These are phyloP conservation scores for Sebastes fasciatus DNA, from an alignment of 2,113 vertebrate genomes.

Conservation along the genomic window DNA sequence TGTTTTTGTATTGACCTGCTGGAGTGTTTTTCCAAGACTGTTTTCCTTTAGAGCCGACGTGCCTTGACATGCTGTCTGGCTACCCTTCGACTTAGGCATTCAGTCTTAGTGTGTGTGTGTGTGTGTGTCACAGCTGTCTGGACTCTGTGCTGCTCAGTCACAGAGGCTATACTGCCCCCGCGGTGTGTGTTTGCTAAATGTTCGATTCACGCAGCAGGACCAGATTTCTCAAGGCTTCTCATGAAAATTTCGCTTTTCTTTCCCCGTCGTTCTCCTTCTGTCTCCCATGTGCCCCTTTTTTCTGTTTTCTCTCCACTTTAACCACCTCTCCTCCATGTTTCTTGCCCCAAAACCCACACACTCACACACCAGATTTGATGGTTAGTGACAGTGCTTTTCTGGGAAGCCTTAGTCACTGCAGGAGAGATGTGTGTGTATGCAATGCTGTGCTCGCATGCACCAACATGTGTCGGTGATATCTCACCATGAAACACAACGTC, in stretches of 20 bases:
- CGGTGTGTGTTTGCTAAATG: slow-evolving; percentile 59
- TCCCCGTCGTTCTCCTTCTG: neutral
- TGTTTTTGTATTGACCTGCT: slow-evolving; percentile 47
- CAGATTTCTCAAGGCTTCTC: slow-evolving; percentile 9
- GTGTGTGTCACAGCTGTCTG: slow-evolving; percentile 47
- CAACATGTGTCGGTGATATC: neutral
- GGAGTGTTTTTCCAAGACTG: slow-evolving; percentile 52
- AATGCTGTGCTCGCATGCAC: slow-evolving; percentile 2
- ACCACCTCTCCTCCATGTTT: neutral
- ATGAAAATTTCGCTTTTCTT: neutral
- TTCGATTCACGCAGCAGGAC: slow-evolving; percentile 23
- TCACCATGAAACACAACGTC: neutral
- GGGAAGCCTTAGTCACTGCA: slow-evolving; percentile 44
- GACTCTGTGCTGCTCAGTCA: slow-evolving; percentile 25
- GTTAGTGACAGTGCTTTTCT: slow-evolving; percentile 13
- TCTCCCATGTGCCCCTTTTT: neutral
- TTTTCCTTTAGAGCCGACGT: slow-evolving; percentile 42
- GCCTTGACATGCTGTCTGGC: slow-evolving; percentile 68
- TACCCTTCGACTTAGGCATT: slow-evolving; percentile 36
- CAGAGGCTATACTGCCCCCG: slow-evolving; percentile 25
- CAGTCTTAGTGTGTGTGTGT: slow-evolving; percentile 29
- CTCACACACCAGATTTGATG: slow-evolving; percentile 4
- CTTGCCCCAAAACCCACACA: neutral
- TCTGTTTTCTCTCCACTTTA: neutral
- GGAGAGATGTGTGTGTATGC: neutral